A percentile compares a stretch with the other conserved stretches of the same genome.
Conservation (phyloP, 1,140 invertebrate genomes). For the Drosophila equinoxialis region DNA sequence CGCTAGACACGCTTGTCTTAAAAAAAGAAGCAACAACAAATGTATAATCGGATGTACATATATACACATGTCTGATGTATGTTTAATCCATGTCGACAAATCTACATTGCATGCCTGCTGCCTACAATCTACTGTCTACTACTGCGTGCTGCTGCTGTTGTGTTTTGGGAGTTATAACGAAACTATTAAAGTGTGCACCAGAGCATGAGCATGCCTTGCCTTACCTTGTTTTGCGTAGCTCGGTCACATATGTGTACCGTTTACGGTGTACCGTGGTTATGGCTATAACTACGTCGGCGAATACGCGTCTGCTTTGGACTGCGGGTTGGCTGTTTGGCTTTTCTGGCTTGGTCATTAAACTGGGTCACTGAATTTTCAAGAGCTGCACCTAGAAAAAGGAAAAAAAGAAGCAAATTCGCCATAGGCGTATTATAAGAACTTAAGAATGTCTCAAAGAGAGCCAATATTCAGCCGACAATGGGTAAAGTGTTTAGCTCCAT, state of each 20-base stretch:
- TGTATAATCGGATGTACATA: neutral
- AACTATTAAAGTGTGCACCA: conserved; percentile 72
- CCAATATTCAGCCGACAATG: neutral
- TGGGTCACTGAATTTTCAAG: conserved; percentile 78
- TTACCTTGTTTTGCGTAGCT: no score
- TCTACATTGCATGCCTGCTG: conserved; percentile 54
- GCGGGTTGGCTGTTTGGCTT: conserved; percentile 27
- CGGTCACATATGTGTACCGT: neutral
- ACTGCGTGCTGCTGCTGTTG: neutral
- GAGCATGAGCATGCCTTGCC: conserved; percentile 46
- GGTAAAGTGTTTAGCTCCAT: neutral
- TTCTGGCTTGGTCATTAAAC: conserved; percentile 49
- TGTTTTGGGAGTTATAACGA: conserved; percentile 57
- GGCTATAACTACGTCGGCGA: neutral
- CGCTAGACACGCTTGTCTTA: neutral
- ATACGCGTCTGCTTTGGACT: conserved; percentile 13
- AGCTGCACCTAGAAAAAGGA: conserved; percentile 67
- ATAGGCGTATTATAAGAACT: conserved; percentile 33
- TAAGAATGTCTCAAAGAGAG: conserved; percentile 9
- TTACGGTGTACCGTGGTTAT: neutral
- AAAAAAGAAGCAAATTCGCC: conserved; percentile 33
- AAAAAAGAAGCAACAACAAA: neutral
- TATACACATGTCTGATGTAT: conserved; percentile 16
- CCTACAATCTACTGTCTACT: neutral
- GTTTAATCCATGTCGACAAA: conserved; percentile 47